These are phyloP conservation scores for Eurypyga helias DNA, from an alignment of 2,113 vertebrate genomes.

Conservation along the genomic window DNA sequence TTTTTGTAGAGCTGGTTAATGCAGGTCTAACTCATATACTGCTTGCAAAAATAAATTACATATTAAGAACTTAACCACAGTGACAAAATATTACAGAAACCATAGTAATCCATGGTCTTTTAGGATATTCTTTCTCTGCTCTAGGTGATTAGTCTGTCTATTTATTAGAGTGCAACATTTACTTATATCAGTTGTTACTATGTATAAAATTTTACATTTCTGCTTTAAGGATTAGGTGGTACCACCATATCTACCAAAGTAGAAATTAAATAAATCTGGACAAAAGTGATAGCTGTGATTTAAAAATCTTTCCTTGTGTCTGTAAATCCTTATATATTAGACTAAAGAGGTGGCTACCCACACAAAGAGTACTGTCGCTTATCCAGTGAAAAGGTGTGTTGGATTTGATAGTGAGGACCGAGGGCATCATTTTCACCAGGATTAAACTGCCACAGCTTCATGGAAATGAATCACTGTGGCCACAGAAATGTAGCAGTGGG, in stretches of 20 bases:
- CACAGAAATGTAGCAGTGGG: background rate
- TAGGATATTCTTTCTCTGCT: background rate
- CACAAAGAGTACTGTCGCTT: background rate
- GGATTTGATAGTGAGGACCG: conserved; percentile 27
- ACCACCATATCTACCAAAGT: background rate
- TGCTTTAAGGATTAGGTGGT: background rate
- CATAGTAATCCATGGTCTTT: background rate
- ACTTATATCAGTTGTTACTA: background rate
- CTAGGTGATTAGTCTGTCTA: background rate
- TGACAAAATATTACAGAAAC: background rate
- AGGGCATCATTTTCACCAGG: background rate
- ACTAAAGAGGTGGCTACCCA: background rate
- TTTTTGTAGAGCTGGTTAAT: background rate
- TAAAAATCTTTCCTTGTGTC: background rate
- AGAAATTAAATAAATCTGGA: background rate
- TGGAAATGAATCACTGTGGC: background rate
- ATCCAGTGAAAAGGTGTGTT: conserved; percentile 22
- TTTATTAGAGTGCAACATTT: background rate
- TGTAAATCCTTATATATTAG: background rate
- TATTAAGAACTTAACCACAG: background rate
- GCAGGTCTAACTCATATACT: background rate
- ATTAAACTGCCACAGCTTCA: background rate
- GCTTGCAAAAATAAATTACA: background rate
- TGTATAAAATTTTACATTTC: background rate
- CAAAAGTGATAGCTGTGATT: background rate